Percentiles rank a stretch among this genome's conserved stretches.
These are phyloP conservation scores for Halocynthia roretzi DNA, from an alignment of 23 tunicate genomes.

Conservation along the genomic window DNA sequence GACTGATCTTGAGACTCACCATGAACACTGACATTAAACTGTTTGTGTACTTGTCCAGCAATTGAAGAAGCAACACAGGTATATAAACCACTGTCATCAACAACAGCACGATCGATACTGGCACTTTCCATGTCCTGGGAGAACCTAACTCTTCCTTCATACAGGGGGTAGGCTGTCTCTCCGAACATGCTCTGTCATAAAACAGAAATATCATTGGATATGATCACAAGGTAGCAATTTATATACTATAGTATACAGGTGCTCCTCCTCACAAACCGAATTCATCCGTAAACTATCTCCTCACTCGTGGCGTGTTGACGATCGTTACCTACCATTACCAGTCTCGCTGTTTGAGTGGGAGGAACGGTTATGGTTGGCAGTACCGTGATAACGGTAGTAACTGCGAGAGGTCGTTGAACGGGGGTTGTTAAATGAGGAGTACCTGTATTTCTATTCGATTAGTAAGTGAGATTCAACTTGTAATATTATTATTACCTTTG, in stretches of 20 bases:
- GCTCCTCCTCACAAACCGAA: no score
- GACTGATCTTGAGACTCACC: conserved; percentile 14
- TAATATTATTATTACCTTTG: conserved; percentile 27
- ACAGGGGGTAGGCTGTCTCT: not conserved
- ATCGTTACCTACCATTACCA: no score
- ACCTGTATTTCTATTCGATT: no score
- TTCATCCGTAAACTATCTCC: no score
- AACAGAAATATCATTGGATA: not conserved
- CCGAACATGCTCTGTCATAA: not conserved
- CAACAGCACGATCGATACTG: conserved; percentile 2
- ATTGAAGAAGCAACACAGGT: conserved; percentile 26
- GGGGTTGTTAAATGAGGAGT: no score
- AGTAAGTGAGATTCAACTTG: no score
- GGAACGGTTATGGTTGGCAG: no score
- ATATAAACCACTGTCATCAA: conserved; percentile 28
- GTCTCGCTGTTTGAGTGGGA: no score
- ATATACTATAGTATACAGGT: no score
- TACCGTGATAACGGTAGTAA: no score
- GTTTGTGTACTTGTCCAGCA: conserved; percentile 25
- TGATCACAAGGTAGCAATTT: not conserved
- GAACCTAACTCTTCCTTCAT: not conserved
- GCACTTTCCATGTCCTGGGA: not conserved
- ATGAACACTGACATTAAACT: conserved; percentile 17
- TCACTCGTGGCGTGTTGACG: no score
- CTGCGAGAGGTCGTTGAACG: no score